A percentile compares a stretch with the other conserved stretches of the same genome.
These are phyloP conservation scores for Drosophila cardini DNA, from an alignment of 1,140 invertebrate genomes.

Conservation along the genomic window DNA sequence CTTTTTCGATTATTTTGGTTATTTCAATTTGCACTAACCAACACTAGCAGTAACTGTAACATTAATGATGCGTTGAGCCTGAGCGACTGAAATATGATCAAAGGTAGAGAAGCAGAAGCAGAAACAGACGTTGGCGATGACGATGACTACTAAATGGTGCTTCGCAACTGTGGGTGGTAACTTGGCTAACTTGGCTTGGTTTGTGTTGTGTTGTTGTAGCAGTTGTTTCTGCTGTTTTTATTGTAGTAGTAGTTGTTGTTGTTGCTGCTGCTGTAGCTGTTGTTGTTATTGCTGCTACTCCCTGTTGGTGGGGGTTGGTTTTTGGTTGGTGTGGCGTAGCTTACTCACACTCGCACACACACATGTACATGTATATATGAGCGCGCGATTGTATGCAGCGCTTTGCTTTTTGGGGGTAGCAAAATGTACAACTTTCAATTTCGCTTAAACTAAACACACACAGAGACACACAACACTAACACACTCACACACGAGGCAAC, in stretches of 20 bases:
- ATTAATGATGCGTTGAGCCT: conserved; percentile 39
- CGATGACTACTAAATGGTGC: conserved; percentile 52
- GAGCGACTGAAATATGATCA: conserved; percentile 45
- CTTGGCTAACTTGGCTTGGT: conserved; percentile 23
- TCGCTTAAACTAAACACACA: conserved; percentile 80
- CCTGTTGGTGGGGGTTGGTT: conserved; percentile 79
- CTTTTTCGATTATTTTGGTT: conserved; percentile 48
- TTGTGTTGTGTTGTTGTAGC: conserved; percentile 22
- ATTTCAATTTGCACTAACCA: conserved; percentile 53
- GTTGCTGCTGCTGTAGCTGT: conserved; percentile 50
- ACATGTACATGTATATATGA: conserved; percentile 46
- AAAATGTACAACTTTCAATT: conserved; percentile 83
- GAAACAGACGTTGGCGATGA: conserved; percentile 62
- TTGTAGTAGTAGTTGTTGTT: conserved; percentile 30
- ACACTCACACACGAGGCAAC: conserved; percentile 42
- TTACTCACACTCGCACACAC: conserved; percentile 56
- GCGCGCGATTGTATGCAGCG: conserved; percentile 80
- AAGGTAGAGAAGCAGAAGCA: conserved; percentile 39
- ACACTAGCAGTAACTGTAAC: conserved; percentile 39
- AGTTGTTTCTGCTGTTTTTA: conserved; percentile 37
- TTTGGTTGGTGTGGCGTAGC: conserved; percentile 68
- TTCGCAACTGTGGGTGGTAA: conserved; percentile 71
- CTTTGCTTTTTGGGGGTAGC: conserved; percentile 82
- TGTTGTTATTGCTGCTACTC: conserved; percentile 61
- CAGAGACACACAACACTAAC: conserved; percentile 47